phyloP scores from a whole-genome alignment of 2,888 invertebrate genomes.

The Pogonocherus hispidulus region DNA sequence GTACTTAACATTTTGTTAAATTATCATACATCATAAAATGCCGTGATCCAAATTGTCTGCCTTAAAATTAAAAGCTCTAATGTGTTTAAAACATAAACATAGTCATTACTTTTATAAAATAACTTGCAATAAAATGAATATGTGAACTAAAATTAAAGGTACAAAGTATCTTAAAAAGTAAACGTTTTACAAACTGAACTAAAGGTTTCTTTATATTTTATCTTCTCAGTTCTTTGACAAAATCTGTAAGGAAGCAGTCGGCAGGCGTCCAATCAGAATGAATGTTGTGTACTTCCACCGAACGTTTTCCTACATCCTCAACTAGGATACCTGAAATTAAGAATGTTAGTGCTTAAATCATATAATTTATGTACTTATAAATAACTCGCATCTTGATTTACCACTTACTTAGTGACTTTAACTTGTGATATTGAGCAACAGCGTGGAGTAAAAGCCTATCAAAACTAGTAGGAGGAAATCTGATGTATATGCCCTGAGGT shows the following conservation, averaged over 20 bases:
- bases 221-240: slow-evolving; percentile 54
- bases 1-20: no score
- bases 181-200: no score
- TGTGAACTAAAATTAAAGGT: background rate
- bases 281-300: slow-evolving; percentile 51
- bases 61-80: no score
- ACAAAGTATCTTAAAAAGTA: no score
- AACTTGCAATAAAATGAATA: no score
- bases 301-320: slow-evolving; percentile 41
- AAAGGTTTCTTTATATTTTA: slow-evolving; percentile 23
- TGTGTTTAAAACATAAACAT: no score
- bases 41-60: no score
- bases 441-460: slow-evolving; percentile 62
- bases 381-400: no score
- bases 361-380: background rate
- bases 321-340: slow-evolving; percentile 44
- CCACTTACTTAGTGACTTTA: slow-evolving; percentile 60
- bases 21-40: no score
- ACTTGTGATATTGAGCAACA: slow-evolving; percentile 62
- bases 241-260: slow-evolving; percentile 55
- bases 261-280: slow-evolving; percentile 54
- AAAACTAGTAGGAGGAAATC: slow-evolving; percentile 58
- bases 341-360: slow-evolving; percentile 6
- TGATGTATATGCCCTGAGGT: slow-evolving; percentile 55
- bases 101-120: no score